These are phyloP conservation scores for Alligator sinensis DNA, from an alignment of 2,113 vertebrate genomes.

Conservation along the genomic window DNA sequence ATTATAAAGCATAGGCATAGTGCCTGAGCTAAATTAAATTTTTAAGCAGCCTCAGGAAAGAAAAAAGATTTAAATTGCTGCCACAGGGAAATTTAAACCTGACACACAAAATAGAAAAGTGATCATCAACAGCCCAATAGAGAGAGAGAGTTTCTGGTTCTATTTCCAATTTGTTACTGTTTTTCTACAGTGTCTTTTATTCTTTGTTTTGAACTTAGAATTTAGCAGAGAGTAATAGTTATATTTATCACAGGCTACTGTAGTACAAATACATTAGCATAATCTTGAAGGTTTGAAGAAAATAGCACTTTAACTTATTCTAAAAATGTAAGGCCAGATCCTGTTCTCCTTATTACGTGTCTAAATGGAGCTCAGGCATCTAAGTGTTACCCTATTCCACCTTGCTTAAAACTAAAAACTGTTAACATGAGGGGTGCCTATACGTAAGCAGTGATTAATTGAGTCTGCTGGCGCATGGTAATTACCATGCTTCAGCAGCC, in stretches of 20 bases:
- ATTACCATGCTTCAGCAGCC: too few relatives aligned
- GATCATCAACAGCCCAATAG: conserved; percentile 60
- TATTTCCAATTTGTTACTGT: conserved; percentile 50
- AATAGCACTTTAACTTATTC: neutral
- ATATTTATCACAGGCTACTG: conserved; percentile 19
- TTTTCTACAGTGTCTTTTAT: conserved; percentile 14
- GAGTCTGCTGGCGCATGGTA: too few relatives aligned
- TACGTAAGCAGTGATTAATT: too few relatives aligned
- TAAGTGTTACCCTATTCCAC: too few relatives aligned
- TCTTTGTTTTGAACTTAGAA: conserved; percentile 59
- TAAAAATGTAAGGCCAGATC: neutral
- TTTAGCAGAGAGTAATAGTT: neutral
- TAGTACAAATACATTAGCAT: neutral
- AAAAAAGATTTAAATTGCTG: conserved; percentile 80
- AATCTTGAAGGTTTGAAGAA: neutral
- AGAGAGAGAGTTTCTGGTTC: conserved; percentile 35
- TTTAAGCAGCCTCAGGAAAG: conserved; percentile 78
- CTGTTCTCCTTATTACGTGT: neutral
- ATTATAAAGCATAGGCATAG: conserved; percentile 74
- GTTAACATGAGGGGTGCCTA: too few relatives aligned
- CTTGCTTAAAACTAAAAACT: too few relatives aligned
- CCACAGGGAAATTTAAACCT: conserved; percentile 72
- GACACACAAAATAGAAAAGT: conserved; percentile 72
- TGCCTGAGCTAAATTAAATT: conserved; percentile 77
- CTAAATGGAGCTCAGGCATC: too few relatives aligned